Percentiles rank a stretch among this genome's conserved stretches.
These are phyloP conservation scores for Jacana jacana DNA, from an alignment of 2,113 vertebrate genomes.

Conservation along the genomic window DNA sequence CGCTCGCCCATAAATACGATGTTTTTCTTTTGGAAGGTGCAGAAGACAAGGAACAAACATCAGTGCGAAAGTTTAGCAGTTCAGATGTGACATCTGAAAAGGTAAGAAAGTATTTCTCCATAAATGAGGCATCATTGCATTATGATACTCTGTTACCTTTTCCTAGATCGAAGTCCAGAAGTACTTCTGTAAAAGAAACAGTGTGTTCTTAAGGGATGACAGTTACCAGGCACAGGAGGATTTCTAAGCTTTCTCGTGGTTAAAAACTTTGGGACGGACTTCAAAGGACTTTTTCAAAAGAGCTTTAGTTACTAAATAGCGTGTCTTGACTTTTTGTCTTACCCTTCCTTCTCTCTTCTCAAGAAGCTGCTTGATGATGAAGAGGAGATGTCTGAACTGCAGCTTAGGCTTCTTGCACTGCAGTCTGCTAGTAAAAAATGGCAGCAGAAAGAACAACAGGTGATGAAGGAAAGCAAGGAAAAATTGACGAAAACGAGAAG, in stretches of 20 bases:
- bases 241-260: neutral
- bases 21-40: constrained; percentile 67
- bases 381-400: constrained; percentile 94
- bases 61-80: constrained; percentile 67
- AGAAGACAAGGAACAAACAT: constrained; percentile 76
- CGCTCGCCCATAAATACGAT: neutral
- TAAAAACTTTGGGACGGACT: neutral
- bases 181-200: neutral
- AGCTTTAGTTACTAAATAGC: neutral
- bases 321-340: neutral
- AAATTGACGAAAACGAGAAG: constrained; percentile 83
- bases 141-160: neutral
- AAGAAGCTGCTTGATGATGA: constrained; percentile 87
- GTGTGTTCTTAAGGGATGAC: neutral
- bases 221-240: neutral
- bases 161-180: neutral
- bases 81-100: constrained; percentile 76
- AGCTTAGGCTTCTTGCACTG: constrained; percentile 92
- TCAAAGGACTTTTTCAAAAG: neutral
- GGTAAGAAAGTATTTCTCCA: constrained; percentile 44
- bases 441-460: constrained; percentile 96
- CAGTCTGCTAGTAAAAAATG: constrained; percentile 98
- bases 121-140: neutral
- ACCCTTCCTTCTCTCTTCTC: neutral
- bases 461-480: constrained; percentile 95